A percentile compares a stretch with the other conserved stretches of the same genome.
Conservation (phyloP, 2,797 vertebrate genomes). For the Thunnus albacares region DNA sequence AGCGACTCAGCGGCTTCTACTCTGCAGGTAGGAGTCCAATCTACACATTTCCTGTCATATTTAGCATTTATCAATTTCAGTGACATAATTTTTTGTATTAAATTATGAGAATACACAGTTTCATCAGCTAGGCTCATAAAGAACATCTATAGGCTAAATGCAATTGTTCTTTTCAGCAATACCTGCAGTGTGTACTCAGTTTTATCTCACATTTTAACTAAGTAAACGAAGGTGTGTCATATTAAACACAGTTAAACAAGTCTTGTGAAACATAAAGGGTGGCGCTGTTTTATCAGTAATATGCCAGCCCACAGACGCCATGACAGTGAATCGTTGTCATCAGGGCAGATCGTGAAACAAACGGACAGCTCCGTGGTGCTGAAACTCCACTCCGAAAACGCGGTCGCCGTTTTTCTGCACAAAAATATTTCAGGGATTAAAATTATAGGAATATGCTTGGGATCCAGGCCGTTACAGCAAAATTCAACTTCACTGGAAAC, state of each 20-base stretch:
- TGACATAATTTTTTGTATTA: background rate
- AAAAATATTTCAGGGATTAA: rapidly evolving
- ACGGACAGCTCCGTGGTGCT: slow-evolving; percentile 47
- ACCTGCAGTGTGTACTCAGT: too few relatives aligned
- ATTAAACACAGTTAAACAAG: background rate
- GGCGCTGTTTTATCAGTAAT: slow-evolving; percentile 54
- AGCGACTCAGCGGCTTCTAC: slow-evolving; percentile 73
- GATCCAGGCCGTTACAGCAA: background rate
- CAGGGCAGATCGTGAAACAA: background rate
- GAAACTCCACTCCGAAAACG: background rate
- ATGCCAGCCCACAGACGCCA: background rate
- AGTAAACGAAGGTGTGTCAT: background rate
- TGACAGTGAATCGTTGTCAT: background rate
- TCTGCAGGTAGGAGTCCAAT: background rate
- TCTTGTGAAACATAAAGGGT: slow-evolving; percentile 4
- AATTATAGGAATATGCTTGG: rapidly evolving
- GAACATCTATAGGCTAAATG: rapidly evolving
- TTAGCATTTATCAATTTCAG: background rate
- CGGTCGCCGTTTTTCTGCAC: rapidly evolving
- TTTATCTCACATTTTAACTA: too few relatives aligned
- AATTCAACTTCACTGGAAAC: rapidly evolving
- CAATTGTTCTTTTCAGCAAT: rapidly evolving
- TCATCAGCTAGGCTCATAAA: too few relatives aligned
- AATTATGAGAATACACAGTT: rapidly evolving
- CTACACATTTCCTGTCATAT: background rate